Evolutionary conservation across 2,888 invertebrate genomes (phyloP).

Genomic region (Heliconius sara): DNA sequence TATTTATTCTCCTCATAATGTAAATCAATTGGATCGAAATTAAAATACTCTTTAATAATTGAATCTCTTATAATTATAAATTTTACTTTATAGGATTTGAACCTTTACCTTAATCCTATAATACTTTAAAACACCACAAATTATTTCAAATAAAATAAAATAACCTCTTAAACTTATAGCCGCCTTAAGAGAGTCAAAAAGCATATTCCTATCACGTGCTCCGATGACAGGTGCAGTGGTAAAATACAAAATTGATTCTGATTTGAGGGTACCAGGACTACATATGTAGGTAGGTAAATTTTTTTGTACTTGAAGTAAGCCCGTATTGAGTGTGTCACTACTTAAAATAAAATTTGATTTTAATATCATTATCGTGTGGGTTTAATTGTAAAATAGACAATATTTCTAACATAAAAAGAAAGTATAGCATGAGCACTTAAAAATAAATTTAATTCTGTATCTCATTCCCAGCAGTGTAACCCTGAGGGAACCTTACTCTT

Average conservation of each 20-base stretch:
- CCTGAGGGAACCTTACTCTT: neutral
- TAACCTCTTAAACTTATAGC: neutral
- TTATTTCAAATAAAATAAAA: no score
- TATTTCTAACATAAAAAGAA: no score
- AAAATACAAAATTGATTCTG: conserved; percentile 52
- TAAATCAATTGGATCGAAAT: neutral
- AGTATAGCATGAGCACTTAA: no score
- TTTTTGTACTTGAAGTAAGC: neutral
- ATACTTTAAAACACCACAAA: neutral
- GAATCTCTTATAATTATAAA: no score
- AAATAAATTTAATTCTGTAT: neutral
- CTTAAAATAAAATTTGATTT: neutral
- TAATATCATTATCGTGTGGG: no score
- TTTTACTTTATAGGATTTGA: no score
- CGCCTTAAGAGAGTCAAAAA: neutral
- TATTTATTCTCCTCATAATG: no score
- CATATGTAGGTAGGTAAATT: neutral
- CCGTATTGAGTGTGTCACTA: neutral
- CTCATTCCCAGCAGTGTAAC: neutral
- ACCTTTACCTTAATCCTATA: no score
- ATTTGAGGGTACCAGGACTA: conserved; percentile 27
- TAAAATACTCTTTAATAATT: neutral
- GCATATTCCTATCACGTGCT: conserved; percentile 47
- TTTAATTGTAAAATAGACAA: no score
- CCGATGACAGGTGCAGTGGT: conserved; percentile 50